phyloP scores from a whole-genome alignment of 2,888 invertebrate species.

The Acleris emargana region DNA sequence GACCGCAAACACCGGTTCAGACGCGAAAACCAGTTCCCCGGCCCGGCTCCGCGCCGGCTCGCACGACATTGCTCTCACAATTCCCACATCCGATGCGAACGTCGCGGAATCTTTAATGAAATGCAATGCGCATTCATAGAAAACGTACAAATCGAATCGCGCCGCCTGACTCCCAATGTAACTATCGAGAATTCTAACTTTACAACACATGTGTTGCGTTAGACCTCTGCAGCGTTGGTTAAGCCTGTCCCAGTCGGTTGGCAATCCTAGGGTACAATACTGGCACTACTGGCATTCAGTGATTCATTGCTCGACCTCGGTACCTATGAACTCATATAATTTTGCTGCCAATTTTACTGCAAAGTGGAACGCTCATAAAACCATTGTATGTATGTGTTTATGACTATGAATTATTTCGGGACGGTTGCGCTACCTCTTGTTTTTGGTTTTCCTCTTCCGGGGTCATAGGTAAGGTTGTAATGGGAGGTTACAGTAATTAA shows the following conservation, averaged over 20 bases:
- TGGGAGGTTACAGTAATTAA: not conserved
- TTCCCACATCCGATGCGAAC: slow-evolving; percentile 47
- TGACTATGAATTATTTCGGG: slow-evolving; percentile 36
- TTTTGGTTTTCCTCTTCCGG: not conserved
- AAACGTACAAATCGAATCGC: slow-evolving; percentile 39
- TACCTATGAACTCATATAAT: slow-evolving; percentile 47
- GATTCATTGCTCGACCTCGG: slow-evolving; percentile 54
- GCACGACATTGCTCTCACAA: slow-evolving; percentile 52
- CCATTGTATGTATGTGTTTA: slow-evolving; percentile 40
- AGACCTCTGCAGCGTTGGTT: slow-evolving; percentile 27
- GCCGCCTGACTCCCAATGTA: slow-evolving; percentile 9
- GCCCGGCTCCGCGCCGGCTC: slow-evolving; percentile 42
- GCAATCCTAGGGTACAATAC: slow-evolving; percentile 36
- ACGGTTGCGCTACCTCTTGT: slow-evolving; percentile 14
- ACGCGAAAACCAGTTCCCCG: slow-evolving; percentile 67
- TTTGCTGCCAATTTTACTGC: slow-evolving; percentile 64
- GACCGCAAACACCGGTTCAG: slow-evolving; percentile 71
- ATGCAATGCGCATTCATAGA: slow-evolving; percentile 41
- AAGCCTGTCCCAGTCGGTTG: slow-evolving; percentile 33
- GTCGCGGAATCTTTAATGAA: slow-evolving; percentile 49
- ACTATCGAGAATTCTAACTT: slow-evolving; percentile 6
- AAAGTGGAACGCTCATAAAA: slow-evolving; percentile 62
- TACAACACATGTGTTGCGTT: slow-evolving; percentile 3
- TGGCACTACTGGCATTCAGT: slow-evolving; percentile 42
- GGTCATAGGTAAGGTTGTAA: not conserved